phyloP scores from a whole-genome alignment of 2,888 invertebrate species.

The Drymonia ruficornis region DNA sequence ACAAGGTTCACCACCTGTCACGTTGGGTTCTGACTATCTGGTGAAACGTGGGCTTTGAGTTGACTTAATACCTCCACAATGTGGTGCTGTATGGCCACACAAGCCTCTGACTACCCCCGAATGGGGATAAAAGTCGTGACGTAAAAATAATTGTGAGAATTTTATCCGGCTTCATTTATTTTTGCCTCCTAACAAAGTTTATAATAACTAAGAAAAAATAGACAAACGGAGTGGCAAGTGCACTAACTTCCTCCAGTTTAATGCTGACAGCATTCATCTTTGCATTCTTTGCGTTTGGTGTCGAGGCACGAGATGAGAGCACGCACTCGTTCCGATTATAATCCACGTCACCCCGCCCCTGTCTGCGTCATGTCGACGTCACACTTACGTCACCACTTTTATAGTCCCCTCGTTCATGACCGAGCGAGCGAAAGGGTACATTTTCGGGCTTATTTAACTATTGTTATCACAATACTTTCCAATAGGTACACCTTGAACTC shows the following conservation, averaged over 20 bases:
- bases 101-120: too few species aligned
- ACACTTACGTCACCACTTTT: conserved; percentile 37
- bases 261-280: neutral
- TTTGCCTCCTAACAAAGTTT: too few species aligned
- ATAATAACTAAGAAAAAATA: neutral
- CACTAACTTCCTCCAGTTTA: neutral
- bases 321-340: conserved; percentile 29
- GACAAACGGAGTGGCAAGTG: neutral
- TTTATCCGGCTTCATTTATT: too few species aligned
- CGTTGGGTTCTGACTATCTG: too few species aligned
- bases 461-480: conserved; percentile 23
- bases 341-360: conserved; percentile 31
- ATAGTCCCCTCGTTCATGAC: conserved; percentile 32
- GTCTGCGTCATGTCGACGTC: conserved; percentile 44
- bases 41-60: too few species aligned
- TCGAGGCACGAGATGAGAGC: conserved; percentile 1
- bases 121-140: too few species aligned
- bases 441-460: conserved; percentile 19
- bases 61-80: too few species aligned
- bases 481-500: conserved; percentile 32
- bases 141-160: too few species aligned
- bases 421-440: conserved; percentile 20
- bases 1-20: too few species aligned
- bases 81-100: too few species aligned
- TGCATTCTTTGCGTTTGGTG: neutral